Conservation (phyloP, 2,888 invertebrate species). For the Eustalomyia histrio region DNA sequence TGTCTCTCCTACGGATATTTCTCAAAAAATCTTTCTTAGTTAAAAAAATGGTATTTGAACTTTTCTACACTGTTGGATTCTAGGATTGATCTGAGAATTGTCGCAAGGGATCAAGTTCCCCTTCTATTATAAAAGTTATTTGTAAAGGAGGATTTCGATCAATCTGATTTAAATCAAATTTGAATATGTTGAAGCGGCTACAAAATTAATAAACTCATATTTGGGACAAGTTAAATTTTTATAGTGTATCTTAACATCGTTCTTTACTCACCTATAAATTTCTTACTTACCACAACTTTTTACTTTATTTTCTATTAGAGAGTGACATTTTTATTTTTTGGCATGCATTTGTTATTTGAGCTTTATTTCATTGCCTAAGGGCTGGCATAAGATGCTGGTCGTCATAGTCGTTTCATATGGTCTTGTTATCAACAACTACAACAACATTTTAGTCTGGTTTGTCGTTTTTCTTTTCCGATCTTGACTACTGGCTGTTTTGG, state of each 20-base stretch:
- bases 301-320: constrained; percentile 49
- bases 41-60: too few relatives aligned
- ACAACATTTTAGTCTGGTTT: constrained; percentile 41
- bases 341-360: constrained; percentile 60
- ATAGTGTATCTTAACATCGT: neutral
- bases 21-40: too few relatives aligned
- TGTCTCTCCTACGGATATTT: too few relatives aligned
- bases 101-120: too few relatives aligned
- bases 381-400: constrained; percentile 66
- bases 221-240: neutral
- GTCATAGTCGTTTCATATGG: constrained; percentile 70
- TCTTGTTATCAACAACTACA: constrained; percentile 64
- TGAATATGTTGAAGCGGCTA: too few relatives aligned
- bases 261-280: neutral
- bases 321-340: constrained; percentile 59
- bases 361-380: constrained; percentile 57
- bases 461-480: constrained; percentile 15
- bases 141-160: too few relatives aligned
- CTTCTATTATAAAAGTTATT: too few relatives aligned
- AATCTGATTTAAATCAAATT: too few relatives aligned
- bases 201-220: too few relatives aligned
- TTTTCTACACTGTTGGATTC: too few relatives aligned
- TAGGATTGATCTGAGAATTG: too few relatives aligned
- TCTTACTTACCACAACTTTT: constrained; percentile 4
- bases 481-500: constrained; percentile 46